Base-by-base conservation (phyloP, 1,140 invertebrate genomes). In the Scaptomyza montana region DNA sequence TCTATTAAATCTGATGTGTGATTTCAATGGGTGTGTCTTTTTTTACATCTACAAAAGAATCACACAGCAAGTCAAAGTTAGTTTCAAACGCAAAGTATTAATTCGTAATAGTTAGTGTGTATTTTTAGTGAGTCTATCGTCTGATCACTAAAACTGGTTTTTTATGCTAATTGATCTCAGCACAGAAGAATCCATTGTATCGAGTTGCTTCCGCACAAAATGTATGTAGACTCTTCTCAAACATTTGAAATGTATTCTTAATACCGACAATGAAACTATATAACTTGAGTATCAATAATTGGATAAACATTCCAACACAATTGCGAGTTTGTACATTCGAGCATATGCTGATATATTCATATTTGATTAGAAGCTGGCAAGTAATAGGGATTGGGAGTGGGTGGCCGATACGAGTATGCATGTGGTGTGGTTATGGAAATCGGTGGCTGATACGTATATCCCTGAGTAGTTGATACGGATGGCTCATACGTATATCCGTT, bases 161-260 rank as follows among this genome's bases (percentile, higher is more conserved):
- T 21, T 13, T 77, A 85, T 85, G 81, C 69, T 86, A 85, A 85
- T 86, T 66, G 36, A 21, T 36, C 25, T 36, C 6, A 36, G 13
- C 28, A 78, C 54, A 67, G 60, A 82, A 62, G 46, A 47, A 45
- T 7, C 69, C 62, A 78, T 86, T 86, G 74, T 39, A 43, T 53
- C 45, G 4, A 55, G 63, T 53, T 56, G 77, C 66, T 86, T 85
- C 81, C 81, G 81, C 65, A 53, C 46, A 13, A 45, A 69, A 16
- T 36, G 62, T 65, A 57, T 57, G 33, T 50, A 21, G 28, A 55
- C 41, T 54, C 19, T 28, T 67, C 55, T 55, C 41, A 46, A 54
- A 47, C 28, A 43, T 55, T 55, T 12, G 45, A 61, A 60, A 28
- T 51, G 16, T 69, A 77, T 74, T 69, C 70, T 71, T 57, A 70